Evolutionary conservation across 2,888 invertebrate species (phyloP).

Genomic region (Leptura quadrifasciata): DNA sequence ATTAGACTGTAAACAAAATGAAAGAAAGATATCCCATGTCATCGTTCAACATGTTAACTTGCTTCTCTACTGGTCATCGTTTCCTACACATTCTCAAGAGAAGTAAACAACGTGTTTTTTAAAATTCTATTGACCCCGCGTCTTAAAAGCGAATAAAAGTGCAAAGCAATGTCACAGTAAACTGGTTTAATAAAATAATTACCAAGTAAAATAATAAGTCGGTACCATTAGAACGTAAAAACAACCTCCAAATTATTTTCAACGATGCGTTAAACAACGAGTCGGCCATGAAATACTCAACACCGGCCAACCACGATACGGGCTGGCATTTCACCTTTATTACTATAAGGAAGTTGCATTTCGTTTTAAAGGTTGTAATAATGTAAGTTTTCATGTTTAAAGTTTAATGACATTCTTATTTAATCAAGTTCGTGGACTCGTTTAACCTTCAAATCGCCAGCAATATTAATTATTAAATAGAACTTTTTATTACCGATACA

Average conservation of each 20-base stretch:
- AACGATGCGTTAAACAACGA: slow-evolving; percentile 43
- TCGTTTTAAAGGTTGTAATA: slow-evolving; percentile 39
- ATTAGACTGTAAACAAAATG: neutral
- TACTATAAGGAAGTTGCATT: slow-evolving; percentile 40
- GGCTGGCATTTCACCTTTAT: slow-evolving; percentile 38
- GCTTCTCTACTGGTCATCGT: neutral
- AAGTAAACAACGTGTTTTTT: slow-evolving; percentile 28
- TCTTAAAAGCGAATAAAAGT: slow-evolving; percentile 2
- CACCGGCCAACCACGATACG: slow-evolving; percentile 24
- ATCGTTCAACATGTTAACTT: slow-evolving; percentile 2
- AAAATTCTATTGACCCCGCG: slow-evolving; percentile 24
- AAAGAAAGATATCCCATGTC: neutral
- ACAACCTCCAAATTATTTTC: slow-evolving; percentile 40
- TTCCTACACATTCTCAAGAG: slow-evolving; percentile 4
- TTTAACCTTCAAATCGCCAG: slow-evolving; percentile 20
- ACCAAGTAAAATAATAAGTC: slow-evolving; percentile 22
- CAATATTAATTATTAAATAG: slow-evolving; percentile 30
- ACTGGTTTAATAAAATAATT: slow-evolving; percentile 44
- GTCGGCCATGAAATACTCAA: slow-evolving; percentile 38
- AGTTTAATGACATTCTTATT: slow-evolving; percentile 38
- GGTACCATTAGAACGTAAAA: slow-evolving; percentile 40
- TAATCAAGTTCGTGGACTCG: slow-evolving; percentile 30
- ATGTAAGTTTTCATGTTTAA: slow-evolving; percentile 34
- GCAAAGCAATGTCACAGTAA: slow-evolving; percentile 36
- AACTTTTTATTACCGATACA: slow-evolving; percentile 6